Percentiles rank a stretch among this genome's conserved stretches.
Evolutionary conservation across 2,113 vertebrate species (phyloP).

Genomic region (Tringa solitaria): DNA sequence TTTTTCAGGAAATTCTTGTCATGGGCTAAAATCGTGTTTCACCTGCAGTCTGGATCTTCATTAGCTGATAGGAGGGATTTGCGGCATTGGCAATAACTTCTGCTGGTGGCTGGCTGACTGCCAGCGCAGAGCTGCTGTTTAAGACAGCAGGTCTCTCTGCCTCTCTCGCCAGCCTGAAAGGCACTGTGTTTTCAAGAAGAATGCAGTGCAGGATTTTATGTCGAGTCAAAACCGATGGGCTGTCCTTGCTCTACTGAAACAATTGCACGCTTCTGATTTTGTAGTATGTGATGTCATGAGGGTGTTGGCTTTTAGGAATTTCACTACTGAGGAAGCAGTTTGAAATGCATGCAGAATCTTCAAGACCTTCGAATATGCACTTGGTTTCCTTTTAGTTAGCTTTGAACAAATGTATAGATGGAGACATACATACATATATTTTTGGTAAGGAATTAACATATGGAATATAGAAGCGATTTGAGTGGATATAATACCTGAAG

Average conservation of each 20-base stretch:
- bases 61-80: slow-evolving; percentile 71
- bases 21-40: slow-evolving; percentile 44
- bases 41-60: slow-evolving; percentile 66
- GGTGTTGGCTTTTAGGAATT: slow-evolving; percentile 73
- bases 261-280: slow-evolving; percentile 29
- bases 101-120: slow-evolving; percentile 72
- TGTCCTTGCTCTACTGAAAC: background rate
- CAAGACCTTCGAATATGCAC: slow-evolving; percentile 9
- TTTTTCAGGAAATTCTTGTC: background rate
- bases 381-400: slow-evolving; percentile 35
- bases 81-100: slow-evolving; percentile 74
- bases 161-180: background rate
- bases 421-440: fast-evolving
- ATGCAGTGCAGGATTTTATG: slow-evolving; percentile 47
- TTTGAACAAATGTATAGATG: background rate
- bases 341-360: slow-evolving; percentile 66
- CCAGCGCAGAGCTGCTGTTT: slow-evolving; percentile 65
- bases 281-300: slow-evolving; percentile 73
- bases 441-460: slow-evolving; percentile 1
- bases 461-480: slow-evolving; percentile 7
- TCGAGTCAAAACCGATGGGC: background rate
- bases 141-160: slow-evolving; percentile 16
- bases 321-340: slow-evolving; percentile 55
- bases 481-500: slow-evolving; percentile 36
- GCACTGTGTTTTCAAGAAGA: background rate